Evolutionary conservation across 2,888 invertebrate species (phyloP).

Genomic region (Galeopsomyia nigrocyanea): DNA sequence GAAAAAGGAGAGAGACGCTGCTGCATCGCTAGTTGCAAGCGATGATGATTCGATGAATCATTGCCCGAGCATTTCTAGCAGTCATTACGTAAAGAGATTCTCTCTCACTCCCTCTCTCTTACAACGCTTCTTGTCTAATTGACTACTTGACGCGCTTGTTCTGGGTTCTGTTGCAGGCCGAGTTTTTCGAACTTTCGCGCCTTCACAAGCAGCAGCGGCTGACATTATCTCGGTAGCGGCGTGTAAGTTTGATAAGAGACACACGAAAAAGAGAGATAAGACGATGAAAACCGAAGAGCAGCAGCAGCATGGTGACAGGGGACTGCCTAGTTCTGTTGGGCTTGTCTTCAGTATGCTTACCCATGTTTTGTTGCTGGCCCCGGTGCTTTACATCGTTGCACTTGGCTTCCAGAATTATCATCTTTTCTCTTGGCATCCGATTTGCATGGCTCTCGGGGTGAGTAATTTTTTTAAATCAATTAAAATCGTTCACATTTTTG

Average conservation of each 20-base stretch:
- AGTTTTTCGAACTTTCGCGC: too few species aligned
- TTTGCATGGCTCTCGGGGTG: constrained; percentile 63
- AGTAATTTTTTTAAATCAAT: constrained; percentile 47
- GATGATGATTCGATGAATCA: constrained; percentile 26
- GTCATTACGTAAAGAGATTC: constrained; percentile 27
- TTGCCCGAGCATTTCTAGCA: constrained; percentile 11
- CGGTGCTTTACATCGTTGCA: constrained; percentile 61
- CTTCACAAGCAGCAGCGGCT: too few species aligned
- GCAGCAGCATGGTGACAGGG: constrained; percentile 25
- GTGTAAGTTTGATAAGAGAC: not conserved
- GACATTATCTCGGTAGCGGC: not conserved
- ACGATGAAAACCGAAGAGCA: constrained; percentile 25
- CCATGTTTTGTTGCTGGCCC: constrained; percentile 60
- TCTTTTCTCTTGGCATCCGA: constrained; percentile 65
- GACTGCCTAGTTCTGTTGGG: constrained; percentile 53
- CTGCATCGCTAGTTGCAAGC: too few species aligned
- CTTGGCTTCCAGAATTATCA: constrained; percentile 53
- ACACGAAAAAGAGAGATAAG: too few species aligned
- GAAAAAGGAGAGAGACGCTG: too few species aligned
- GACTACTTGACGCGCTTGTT: too few species aligned
- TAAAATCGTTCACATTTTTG: too few species aligned
- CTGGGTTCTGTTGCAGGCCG: too few species aligned
- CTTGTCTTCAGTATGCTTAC: constrained; percentile 55
- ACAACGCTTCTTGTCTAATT: too few species aligned
- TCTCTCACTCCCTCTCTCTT: not conserved